Percentiles rank a stretch among this genome's conserved stretches.
phyloP scores from a whole-genome alignment of 2,888 invertebrate genomes.

The Ochlodes sylvanus region DNA sequence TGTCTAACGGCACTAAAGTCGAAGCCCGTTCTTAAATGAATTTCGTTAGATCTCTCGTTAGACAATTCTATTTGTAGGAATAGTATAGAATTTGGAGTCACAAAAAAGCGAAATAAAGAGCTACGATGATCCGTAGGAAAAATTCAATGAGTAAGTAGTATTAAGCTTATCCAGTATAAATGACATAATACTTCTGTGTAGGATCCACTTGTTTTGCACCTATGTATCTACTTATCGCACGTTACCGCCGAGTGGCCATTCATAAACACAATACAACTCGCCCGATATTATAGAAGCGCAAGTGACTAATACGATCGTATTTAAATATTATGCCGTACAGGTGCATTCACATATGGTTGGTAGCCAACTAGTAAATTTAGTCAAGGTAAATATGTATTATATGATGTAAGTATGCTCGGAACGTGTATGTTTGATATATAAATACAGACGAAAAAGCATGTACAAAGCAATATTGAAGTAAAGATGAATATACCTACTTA shows the following conservation, averaged over 20 bases:
- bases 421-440: not conserved
- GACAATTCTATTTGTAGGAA: no score
- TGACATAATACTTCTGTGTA: not conserved
- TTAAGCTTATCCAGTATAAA: not conserved
- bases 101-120: no score
- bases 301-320: conserved; percentile 34
- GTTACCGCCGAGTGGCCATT: conserved; percentile 66
- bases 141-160: not conserved
- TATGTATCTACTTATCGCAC: conserved; percentile 40
- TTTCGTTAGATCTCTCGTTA: no score
- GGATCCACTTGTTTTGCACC: conserved; percentile 42
- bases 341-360: conserved; percentile 35
- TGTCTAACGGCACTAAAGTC: no score
- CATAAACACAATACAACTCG: conserved; percentile 57
- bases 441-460: not conserved
- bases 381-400: conserved; percentile 1
- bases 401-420: not conserved
- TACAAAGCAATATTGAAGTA: no score
- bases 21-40: no score
- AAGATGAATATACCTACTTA: no score
- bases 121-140: not conserved
- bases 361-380: conserved; percentile 37
- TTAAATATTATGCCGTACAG: conserved; percentile 34
- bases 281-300: conserved; percentile 23
- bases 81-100: no score